Evolutionary conservation across 2,888 invertebrate genomes (phyloP).

Genomic region (Clostera curtula): DNA sequence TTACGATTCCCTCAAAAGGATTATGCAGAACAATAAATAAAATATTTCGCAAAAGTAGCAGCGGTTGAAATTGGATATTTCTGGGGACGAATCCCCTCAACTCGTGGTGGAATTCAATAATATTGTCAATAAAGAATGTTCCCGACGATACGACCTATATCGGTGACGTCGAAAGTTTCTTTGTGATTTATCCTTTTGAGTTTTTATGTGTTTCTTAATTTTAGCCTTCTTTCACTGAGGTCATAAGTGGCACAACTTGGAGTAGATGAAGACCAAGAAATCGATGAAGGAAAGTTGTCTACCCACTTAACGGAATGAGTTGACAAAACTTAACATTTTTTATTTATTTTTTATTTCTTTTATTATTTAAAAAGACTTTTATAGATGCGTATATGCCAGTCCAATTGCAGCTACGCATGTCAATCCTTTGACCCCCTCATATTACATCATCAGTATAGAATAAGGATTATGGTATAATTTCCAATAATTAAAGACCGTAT

Average conservation of each 20-base stretch:
- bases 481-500: no score
- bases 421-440: no score
- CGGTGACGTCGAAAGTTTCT: slow-evolving; percentile 20
- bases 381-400: no score
- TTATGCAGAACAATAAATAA: slow-evolving; percentile 47
- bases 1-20: slow-evolving; percentile 26
- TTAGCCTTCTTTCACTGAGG: slow-evolving; percentile 5
- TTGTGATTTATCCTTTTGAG: slow-evolving; percentile 21
- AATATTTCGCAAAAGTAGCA: slow-evolving; percentile 34
- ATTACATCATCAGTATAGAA: no score
- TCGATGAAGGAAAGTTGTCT: no score
- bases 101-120: slow-evolving; percentile 42
- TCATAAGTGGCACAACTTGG: slow-evolving; percentile 6
- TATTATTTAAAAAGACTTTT: no score
- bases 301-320: no score
- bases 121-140: slow-evolving; percentile 40
- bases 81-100: slow-evolving; percentile 27
- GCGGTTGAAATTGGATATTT: slow-evolving; percentile 34
- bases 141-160: slow-evolving; percentile 20
- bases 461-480: no score
- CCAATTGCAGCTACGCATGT: no score
- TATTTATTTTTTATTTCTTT: no score
- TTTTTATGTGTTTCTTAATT: slow-evolving; percentile 5
- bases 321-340: no score
- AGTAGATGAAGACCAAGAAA: no score